phyloP scores from a whole-genome alignment of 2,888 invertebrate genomes.

The Xanthia icteritia region DNA sequence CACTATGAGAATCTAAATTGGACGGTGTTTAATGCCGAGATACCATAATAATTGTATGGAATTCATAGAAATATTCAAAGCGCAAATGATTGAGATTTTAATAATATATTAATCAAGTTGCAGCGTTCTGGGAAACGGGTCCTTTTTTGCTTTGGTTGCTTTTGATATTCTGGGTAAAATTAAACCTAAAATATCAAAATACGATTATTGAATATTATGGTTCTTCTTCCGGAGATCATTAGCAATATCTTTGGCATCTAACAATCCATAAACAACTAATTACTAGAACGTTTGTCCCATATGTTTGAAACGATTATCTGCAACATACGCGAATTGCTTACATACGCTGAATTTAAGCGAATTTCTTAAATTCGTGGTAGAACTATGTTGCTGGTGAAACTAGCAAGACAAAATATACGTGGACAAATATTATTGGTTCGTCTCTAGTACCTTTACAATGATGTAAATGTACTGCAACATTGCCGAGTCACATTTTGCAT shows the following conservation, averaged over 20 bases:
- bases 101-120: constrained; percentile 43
- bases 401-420: background rate
- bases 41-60: constrained; percentile 34
- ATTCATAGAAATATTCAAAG: constrained; percentile 51
- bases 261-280: constrained; percentile 32
- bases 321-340: constrained; percentile 21
- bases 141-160: constrained; percentile 19
- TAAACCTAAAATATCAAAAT: too few relatives aligned
- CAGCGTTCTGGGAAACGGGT: constrained; percentile 7
- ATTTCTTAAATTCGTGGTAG: constrained; percentile 35
- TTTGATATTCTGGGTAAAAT: constrained; percentile 25
- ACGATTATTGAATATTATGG: constrained; percentile 8
- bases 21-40: constrained; percentile 28
- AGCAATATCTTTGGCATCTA: constrained; percentile 21
- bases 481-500: background rate
- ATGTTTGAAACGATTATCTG: constrained; percentile 33
- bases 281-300: constrained; percentile 38
- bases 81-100: constrained; percentile 42
- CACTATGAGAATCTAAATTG: constrained; percentile 41
- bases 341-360: too few relatives aligned
- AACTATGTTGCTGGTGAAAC: constrained; percentile 19
- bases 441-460: background rate
- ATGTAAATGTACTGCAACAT: constrained; percentile 5
- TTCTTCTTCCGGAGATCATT: constrained; percentile 15
- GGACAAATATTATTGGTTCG: background rate